A percentile compares a stretch with the other conserved stretches of the same genome.
Evolutionary conservation across 2,888 invertebrate genomes (phyloP).

Genomic region (Cataglyphis livida): DNA sequence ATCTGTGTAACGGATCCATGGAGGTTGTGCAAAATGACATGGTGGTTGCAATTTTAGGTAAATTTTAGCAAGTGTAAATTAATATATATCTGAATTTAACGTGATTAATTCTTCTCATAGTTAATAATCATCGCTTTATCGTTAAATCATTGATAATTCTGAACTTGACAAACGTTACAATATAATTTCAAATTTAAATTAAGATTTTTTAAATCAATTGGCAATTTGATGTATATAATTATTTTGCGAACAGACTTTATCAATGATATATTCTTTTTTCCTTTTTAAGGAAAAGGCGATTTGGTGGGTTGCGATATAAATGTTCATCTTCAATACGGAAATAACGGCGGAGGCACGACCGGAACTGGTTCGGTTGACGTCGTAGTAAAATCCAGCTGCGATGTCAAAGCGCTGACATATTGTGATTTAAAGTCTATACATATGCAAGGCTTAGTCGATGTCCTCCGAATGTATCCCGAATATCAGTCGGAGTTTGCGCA

Average conservation of each 20-base stretch:
- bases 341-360: conserved; percentile 88
- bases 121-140: neutral
- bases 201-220: neutral
- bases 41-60: conserved; percentile 98
- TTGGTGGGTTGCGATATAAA: conserved; percentile 97
- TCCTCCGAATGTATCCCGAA: conserved; percentile 95
- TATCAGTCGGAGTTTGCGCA: conserved; percentile 97
- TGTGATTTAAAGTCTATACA: conserved; percentile 98
- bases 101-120: neutral
- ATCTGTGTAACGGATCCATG: conserved; percentile 98
- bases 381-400: conserved; percentile 96
- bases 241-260: neutral
- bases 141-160: neutral
- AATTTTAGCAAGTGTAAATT: conserved; percentile 69
- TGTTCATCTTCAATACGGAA: conserved; percentile 90
- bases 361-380: conserved; percentile 89
- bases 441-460: conserved; percentile 96
- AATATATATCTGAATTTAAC: neutral
- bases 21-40: conserved; percentile 98
- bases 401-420: conserved; percentile 97
- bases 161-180: neutral
- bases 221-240: neutral
- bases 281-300: conserved; percentile 97
- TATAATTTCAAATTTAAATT: neutral
- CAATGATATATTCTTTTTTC: conserved; percentile 40